A percentile compares a stretch with the other conserved stretches of the same genome.
phyloP scores from a whole-genome alignment of 2,113 vertebrate species.

The Bos indicus region DNA sequence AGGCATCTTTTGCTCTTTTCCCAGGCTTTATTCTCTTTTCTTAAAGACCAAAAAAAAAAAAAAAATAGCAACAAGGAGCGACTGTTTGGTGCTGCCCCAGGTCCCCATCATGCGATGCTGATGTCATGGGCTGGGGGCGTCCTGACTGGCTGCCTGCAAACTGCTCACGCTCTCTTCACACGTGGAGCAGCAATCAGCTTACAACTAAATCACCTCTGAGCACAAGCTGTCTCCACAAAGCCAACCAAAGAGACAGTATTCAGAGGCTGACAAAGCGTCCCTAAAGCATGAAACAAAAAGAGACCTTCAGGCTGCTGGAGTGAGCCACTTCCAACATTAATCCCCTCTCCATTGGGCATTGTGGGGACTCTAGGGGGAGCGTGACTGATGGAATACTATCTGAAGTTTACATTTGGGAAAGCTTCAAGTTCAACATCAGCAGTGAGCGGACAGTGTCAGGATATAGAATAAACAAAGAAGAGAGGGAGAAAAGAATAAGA shows the following conservation, averaged over 20 bases:
- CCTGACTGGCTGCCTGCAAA: conserved; percentile 83
- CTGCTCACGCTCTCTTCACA: conserved; percentile 85
- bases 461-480: not conserved
- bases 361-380: not conserved
- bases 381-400: not conserved
- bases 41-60: conserved; percentile 56
- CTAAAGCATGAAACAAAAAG: conserved; percentile 83
- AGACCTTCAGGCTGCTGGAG: conserved; percentile 50
- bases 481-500: not conserved
- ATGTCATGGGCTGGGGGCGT: conserved; percentile 73
- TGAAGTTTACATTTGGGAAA: not conserved
- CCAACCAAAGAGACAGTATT: conserved; percentile 76
- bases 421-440: not conserved
- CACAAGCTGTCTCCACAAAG: conserved; percentile 76
- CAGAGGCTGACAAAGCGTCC: conserved; percentile 81
- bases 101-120: conserved; percentile 79
- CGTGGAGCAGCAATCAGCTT: conserved; percentile 76
- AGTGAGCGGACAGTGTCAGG: not conserved
- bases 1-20: conserved; percentile 75
- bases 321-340: conserved; percentile 28
- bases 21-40: conserved; percentile 76
- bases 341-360: not conserved
- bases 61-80: conserved; percentile 69
- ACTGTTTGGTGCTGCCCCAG: conserved; percentile 72
- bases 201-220: conserved; percentile 77